phyloP scores from a whole-genome alignment of 2,113 vertebrate species.

The Nymphicus hollandicus region DNA sequence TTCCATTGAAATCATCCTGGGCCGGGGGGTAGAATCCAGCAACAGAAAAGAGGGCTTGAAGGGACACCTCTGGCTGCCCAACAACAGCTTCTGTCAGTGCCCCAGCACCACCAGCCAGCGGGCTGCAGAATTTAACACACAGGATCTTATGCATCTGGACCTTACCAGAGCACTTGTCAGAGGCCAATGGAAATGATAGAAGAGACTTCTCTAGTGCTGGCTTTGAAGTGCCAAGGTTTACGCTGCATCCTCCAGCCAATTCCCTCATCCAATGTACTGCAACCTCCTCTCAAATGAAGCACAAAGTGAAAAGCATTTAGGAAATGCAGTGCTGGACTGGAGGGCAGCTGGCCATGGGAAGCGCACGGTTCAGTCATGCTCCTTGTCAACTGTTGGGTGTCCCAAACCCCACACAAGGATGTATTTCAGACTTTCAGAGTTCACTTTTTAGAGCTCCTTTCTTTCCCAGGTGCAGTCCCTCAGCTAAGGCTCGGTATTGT shows the following conservation, averaged over 20 bases:
- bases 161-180: neutral
- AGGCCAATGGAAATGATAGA: neutral
- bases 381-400: neutral
- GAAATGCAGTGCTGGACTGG: neutral
- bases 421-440: neutral
- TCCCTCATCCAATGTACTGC: neutral
- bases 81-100: neutral
- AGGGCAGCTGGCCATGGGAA: neutral
- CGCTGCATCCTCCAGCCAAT: neutral
- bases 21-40: neutral
- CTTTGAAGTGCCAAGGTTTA: neutral
- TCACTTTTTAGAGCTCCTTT: neutral
- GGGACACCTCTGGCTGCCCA: neutral
- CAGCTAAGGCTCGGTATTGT: neutral
- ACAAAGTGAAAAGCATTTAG: neutral
- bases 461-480: neutral
- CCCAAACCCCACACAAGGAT: neutral
- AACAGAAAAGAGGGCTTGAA: neutral
- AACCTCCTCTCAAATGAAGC: neutral
- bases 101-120: neutral
- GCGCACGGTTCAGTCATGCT: neutral
- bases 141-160: neutral
- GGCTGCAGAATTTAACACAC: neutral
- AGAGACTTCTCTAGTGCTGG: neutral
- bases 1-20: neutral